Percentiles rank a stretch among this genome's conserved stretches.
phyloP scores from a whole-genome alignment of 2,797 vertebrate species.

The Notolabrus celidotus region DNA sequence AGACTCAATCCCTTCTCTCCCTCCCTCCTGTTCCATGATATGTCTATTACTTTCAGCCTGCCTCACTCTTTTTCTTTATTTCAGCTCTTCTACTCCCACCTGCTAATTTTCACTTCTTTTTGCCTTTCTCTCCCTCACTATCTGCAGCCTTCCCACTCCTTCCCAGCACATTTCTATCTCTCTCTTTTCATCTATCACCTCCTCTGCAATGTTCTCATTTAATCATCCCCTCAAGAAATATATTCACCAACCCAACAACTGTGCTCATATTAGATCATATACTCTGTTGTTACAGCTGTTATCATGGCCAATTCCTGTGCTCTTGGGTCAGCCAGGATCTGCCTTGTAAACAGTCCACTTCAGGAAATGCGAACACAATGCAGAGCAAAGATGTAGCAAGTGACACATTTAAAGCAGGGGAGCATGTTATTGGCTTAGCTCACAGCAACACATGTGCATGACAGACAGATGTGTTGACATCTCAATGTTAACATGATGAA shows the following conservation, averaged over 20 bases:
- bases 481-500: conserved; percentile 16
- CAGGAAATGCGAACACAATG: conserved; percentile 36
- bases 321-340: conserved; percentile 56
- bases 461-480: conserved; percentile 42
- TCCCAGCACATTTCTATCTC: conserved; percentile 81
- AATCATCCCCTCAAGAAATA: conserved; percentile 88
- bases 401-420: conserved; percentile 18
- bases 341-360: conserved; percentile 50
- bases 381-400: conserved; percentile 32
- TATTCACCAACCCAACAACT: conserved; percentile 81
- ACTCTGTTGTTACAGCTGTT: conserved; percentile 78
- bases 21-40: conserved; percentile 49
- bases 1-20: conserved; percentile 52
- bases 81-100: conserved; percentile 76
- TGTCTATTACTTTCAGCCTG: conserved; percentile 64
- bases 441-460: conserved; percentile 32
- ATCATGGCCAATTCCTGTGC: conserved; percentile 73
- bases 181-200: conserved; percentile 85
- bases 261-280: conserved; percentile 77
- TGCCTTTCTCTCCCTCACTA: conserved; percentile 65
- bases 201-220: conserved; percentile 88
- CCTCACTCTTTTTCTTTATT: conserved; percentile 64
- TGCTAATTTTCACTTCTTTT: conserved; percentile 82
- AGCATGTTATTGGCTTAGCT: conserved; percentile 15
- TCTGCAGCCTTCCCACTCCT: conserved; percentile 81